A percentile compares a stretch with the other conserved stretches of the same genome.
Evolutionary conservation across 2,888 invertebrate genomes (phyloP).

Genomic region (Drosophila mettleri): DNA sequence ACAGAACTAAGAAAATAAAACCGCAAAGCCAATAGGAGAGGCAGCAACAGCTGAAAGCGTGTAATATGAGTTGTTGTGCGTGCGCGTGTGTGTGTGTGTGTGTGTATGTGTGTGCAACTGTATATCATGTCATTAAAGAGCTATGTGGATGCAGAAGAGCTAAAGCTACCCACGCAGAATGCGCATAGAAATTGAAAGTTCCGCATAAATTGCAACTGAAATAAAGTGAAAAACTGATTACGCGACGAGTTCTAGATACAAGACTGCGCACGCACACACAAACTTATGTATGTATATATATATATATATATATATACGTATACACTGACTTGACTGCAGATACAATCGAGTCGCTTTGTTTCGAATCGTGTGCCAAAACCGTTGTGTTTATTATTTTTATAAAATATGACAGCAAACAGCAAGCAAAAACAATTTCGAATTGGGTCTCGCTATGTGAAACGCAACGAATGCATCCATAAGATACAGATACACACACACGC

Average conservation of each 20-base stretch:
- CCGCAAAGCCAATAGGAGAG: slow-evolving; percentile 39
- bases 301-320: not conserved
- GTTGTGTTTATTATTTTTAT: slow-evolving; percentile 57
- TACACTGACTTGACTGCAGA: slow-evolving; percentile 28
- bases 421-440: slow-evolving; percentile 28
- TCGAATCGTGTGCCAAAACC: slow-evolving; percentile 62
- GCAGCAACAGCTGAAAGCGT: slow-evolving; percentile 46
- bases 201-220: slow-evolving; percentile 52
- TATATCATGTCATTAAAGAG: not conserved
- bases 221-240: slow-evolving; percentile 62
- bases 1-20: slow-evolving; percentile 35
- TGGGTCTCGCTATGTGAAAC: slow-evolving; percentile 37
- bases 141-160: slow-evolving; percentile 29
- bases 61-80: slow-evolving; percentile 40
- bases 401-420: slow-evolving; percentile 61
- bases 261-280: slow-evolving; percentile 22
- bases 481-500: slow-evolving; percentile 45
- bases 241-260: slow-evolving; percentile 74
- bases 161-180: slow-evolving; percentile 61
- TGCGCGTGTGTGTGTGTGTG: slow-evolving; percentile 20
- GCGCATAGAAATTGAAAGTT: slow-evolving; percentile 72
- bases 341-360: slow-evolving; percentile 45
- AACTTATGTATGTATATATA: not conserved
- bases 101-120: slow-evolving; percentile 29
- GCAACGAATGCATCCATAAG: slow-evolving; percentile 65